These are phyloP conservation scores for Plutomurus gul DNA, from an alignment of 1,140 invertebrate species.

Conservation along the genomic window DNA sequence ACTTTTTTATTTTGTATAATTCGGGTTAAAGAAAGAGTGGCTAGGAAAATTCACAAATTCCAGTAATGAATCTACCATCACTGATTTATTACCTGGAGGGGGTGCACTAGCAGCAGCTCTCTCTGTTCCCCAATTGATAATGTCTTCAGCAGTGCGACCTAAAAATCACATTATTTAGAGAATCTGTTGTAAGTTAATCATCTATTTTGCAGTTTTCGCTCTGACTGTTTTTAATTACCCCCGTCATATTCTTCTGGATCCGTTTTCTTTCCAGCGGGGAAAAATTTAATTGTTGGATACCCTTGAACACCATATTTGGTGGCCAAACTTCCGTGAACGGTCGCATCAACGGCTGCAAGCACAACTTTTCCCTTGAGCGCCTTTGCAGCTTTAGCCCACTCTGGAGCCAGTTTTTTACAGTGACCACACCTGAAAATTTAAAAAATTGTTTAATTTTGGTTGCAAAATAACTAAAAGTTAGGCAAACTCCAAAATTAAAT, in stretches of 20 bases:
- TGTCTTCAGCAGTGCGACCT: constrained; percentile 87
- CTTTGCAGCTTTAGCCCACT: constrained; percentile 91
- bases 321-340: constrained; percentile 81
- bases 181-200: constrained; percentile 71
- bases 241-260: constrained; percentile 71
- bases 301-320: constrained; percentile 80
- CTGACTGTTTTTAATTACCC: too few species aligned
- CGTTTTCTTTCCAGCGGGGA: constrained; percentile 78
- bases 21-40: too few species aligned
- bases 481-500: constrained; percentile 65
- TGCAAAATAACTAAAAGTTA: neutral
- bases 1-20: neutral
- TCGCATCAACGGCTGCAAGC: constrained; percentile 95
- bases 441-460: neutral
- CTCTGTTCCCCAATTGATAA: constrained; percentile 79
- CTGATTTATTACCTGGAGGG: constrained; percentile 27
- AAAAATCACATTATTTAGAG: too few species aligned
- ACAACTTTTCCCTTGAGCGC: constrained; percentile 93
- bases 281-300: constrained; percentile 97
- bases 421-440: constrained; percentile 19
- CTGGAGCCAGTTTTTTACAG: constrained; percentile 88
- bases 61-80: neutral
- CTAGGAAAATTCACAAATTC: too few species aligned
- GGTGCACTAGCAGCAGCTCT: constrained; percentile 41
- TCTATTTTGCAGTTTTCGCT: constrained; percentile 47